Base-by-base conservation (phyloP, 2,888 invertebrate genomes). In the Ophioninae sp. region DNA sequence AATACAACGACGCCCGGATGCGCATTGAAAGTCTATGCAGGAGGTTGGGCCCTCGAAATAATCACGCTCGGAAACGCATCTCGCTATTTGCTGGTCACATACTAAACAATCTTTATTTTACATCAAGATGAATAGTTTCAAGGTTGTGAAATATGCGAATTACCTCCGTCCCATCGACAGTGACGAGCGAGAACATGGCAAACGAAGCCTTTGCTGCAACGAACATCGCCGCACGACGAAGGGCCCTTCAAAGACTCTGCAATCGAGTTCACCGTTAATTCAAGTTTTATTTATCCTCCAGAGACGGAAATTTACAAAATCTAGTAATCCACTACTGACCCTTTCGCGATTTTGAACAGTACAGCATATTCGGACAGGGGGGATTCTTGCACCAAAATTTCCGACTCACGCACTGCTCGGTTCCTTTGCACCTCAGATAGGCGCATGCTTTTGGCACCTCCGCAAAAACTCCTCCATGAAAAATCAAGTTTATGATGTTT, bases 311-410 rank as follows among this genome's bases (percentile, higher is more conserved):
- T 1, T 0, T 2, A 41, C 7, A 17, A 6, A 37, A 20, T 78
- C 13, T 0, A 10, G 44, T 39, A 21, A 69, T 57, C 13, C 0
- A 74, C 41, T 41, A 77, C 67, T 20, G 23, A 91, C 91, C 91
- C 87, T 74, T 88, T 69, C 81, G 84, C 1, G 89, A 87, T 81
- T 85, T 90, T 2, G 91, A 87, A 64, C 91, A 91, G 20, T 89
- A 91, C 6, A 88, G 70, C 91, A 91, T 91, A 17, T 80, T 86
- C 1, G 91, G 91, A 79, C 91, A 91, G 0, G 90, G 88, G 61
- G 88, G 85, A 70, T 87, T 78, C 69, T 86, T 87, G 79, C 91
- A 91, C 87, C 88, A 89, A 77, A 91, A 91, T 44, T 88, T 90
- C 61, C 91, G 87, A 39, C 84, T 87, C 0, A 91, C 87, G 62